Base-by-base conservation (phyloP, 2,113 vertebrate species). In the Scartelaos histophorus region DNA sequence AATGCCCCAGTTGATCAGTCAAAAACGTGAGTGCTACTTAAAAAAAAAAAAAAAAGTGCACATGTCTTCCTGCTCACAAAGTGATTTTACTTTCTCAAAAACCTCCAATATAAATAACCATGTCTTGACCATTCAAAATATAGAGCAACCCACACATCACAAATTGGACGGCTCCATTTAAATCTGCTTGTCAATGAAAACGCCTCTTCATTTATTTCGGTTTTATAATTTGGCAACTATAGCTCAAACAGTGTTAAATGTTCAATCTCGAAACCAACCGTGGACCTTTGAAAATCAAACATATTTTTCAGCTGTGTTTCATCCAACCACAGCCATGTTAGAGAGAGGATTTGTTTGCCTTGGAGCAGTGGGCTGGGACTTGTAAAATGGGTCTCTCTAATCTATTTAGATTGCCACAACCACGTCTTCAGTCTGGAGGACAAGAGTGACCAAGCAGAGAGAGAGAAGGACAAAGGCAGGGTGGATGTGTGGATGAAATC, bases 371-470 rank as follows among this genome's bases (percentile, higher is more conserved):
- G 54, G 54, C 22, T 57, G 22, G n/a, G 10, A 16, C 57, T 13
- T 15, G 25, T 61, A 61, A 61, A 61, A 34, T 25, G 58, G 25
- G 58, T 61, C 25, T 61, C 58, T 60, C 25, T 61, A 34, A 34
- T 61, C 25, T 61, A 34, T 61, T 61, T 61, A 29, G 58, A 61
- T 29, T 61, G 58, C 25, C 2, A 61, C 58, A 61, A 61, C 58
- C 29, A 34, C 15, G 24, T 29, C 24, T 29, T 29, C 57, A 60
- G 57, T 60, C 24, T 60, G 24, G 57, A 29, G 57, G 57, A 60
- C 57, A 60, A 5, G 24, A 60, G 57, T 29, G 57, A 60, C 57
- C 24, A 29, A 34, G 54, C 54, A 24, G 21, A 22, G 54, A 57
- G 22, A 16, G 57, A 16, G 25, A 24, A 16, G 57, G 47, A 43